Base-by-base conservation (phyloP, 1,140 invertebrate species). In the Macrotrachela quadricornifera region DNA sequence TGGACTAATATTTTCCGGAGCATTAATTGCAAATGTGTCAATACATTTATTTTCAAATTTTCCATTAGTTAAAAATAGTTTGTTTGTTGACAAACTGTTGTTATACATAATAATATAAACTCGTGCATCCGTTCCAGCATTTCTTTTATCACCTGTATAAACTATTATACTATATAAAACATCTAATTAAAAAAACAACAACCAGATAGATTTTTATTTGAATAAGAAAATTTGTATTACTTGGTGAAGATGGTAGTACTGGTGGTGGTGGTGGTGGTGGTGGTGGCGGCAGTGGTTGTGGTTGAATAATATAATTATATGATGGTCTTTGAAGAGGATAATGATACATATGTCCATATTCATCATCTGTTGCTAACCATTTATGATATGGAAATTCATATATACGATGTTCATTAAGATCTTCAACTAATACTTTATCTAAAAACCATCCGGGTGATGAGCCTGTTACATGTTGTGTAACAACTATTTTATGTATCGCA, bases 381-480 rank as follows among this genome's bases (percentile, higher is more conserved):
- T 62, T 58, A 9, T 60, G 21, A 55, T 64, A 68, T 3, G 64
- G 63, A 55, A 69, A 68, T 46, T 63, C 59, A 56, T 64, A 69
- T 1, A 65, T 63, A 10, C 58, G 58, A 10, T 58, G 57, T 49
- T 57, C 55, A n/a, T 64, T 61, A 21, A 63, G 13, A 55, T 69
- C 67, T 58, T 67, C 63, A 6, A 69, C 57, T 48, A 67, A 66
- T 11, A 69, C 60, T 61, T 65, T 56, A 38, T 49, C 36, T 36
- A 62, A 56, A 18, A 47, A 44, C 44, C 45, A 51, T 18, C 47
- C 49, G 13, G 56, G 56, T 8, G 56, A 62, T 1, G 57, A 43
- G 0, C 69, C 69, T 21, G 49, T 61, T 54, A 68, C 62, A 56
- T 71, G 67, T 57, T 70, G 68, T 10, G 68, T 67, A n/a, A 70